Percentiles rank a stretch among this genome's conserved stretches.
Evolutionary conservation across 2,797 vertebrate genomes (phyloP).

Genomic region (Nasua narica): DNA sequence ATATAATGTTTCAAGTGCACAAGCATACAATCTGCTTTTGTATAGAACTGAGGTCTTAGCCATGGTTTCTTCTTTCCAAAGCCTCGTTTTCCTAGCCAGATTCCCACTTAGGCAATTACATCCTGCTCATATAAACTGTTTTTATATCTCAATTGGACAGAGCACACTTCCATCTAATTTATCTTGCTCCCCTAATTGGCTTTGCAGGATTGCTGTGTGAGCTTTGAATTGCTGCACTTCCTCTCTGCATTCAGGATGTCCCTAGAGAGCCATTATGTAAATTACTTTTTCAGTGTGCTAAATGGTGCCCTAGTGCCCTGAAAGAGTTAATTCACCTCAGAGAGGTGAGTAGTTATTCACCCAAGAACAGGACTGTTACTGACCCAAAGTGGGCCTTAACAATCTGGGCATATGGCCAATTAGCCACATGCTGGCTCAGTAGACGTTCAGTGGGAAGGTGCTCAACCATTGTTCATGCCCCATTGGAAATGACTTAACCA

Average conservation of each 20-base stretch:
- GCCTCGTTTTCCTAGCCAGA: slow-evolving; percentile 40
- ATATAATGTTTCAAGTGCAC: background rate
- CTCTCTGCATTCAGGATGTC: slow-evolving; percentile 42
- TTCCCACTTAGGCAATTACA: slow-evolving; percentile 59
- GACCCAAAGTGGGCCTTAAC: slow-evolving; percentile 49
- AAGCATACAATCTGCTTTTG: background rate
- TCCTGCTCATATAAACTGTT: slow-evolving; percentile 46
- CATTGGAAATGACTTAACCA: slow-evolving; percentile 63
- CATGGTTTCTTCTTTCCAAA: slow-evolving; percentile 47
- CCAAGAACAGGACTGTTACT: slow-evolving; percentile 47
- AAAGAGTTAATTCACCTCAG: slow-evolving; percentile 74
- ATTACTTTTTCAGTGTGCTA: slow-evolving; percentile 42
- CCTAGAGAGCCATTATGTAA: slow-evolving; percentile 41
- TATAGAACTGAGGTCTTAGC: background rate
- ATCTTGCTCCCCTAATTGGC: slow-evolving; percentile 66
- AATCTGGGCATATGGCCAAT: slow-evolving; percentile 56
- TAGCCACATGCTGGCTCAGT: slow-evolving; percentile 59
- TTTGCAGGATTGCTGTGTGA: slow-evolving; percentile 54
- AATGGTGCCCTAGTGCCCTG: slow-evolving; percentile 34
- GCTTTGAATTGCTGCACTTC: slow-evolving; percentile 43
- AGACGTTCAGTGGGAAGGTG: slow-evolving; percentile 49
- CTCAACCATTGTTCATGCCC: slow-evolving; percentile 41
- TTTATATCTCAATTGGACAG: slow-evolving; percentile 56
- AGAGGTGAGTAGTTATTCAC: slow-evolving; percentile 68
- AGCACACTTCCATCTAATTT: slow-evolving; percentile 59